Percentiles rank a stretch among this genome's conserved stretches.
phyloP scores from a whole-genome alignment of 1,140 invertebrate genomes.

The Sycophaga agraensis region DNA sequence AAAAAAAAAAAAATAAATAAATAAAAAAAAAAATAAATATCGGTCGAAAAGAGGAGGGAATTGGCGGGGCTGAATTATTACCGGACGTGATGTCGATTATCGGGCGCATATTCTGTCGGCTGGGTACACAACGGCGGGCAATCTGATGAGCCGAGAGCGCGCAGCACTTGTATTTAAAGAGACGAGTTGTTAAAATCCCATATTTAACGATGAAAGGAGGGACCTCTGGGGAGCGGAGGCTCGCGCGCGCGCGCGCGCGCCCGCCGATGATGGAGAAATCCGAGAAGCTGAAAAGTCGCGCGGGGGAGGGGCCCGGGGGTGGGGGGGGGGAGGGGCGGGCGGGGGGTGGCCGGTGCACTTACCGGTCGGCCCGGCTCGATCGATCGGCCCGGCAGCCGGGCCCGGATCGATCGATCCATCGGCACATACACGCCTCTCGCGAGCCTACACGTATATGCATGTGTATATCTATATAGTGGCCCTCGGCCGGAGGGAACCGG shows the following conservation, averaged over 20 bases:
- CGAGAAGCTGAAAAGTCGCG: conserved; percentile 25
- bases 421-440: conserved; percentile 23
- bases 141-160: conserved; percentile 1
- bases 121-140: not conserved
- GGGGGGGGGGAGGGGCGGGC: too few species aligned
- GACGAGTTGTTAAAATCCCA: conserved; percentile 18
- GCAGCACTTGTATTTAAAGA: conserved; percentile 9
- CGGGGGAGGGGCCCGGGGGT: not conserved
- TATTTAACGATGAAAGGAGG: conserved; percentile 14
- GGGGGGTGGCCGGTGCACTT: too few species aligned
- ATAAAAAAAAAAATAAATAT: too few species aligned
- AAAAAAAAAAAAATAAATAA: too few species aligned
- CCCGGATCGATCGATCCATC: conserved; percentile 21
- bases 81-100: too few species aligned
- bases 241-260: too few species aligned
- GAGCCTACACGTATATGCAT: conserved; percentile 12
- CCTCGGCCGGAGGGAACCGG: too few species aligned
- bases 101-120: too few species aligned
- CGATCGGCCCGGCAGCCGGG: conserved; percentile 34
- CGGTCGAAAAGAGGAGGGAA: too few species aligned
- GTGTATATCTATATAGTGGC: not conserved
- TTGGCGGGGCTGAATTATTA: too few species aligned
- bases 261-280: conserved; percentile 20
- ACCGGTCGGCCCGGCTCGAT: conserved; percentile 27
- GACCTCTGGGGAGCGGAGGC: too few species aligned